phyloP scores from a whole-genome alignment of 2,888 invertebrate genomes.

The Lycia hirtaria region DNA sequence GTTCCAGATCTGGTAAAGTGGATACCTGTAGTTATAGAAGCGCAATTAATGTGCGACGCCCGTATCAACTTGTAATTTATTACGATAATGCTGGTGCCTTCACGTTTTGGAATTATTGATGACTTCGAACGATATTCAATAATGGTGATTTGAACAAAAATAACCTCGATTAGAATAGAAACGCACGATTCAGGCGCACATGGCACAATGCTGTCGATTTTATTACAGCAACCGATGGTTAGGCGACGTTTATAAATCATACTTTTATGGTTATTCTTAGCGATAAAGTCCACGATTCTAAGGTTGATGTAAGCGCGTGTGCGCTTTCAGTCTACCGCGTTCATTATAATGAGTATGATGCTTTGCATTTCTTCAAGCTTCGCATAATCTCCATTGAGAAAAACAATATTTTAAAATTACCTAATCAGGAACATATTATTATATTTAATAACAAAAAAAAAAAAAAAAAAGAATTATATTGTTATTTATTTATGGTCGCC shows the following conservation, averaged over 20 bases:
- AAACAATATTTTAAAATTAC: too few relatives aligned
- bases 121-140: background rate
- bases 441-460: background rate
- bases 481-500: too few relatives aligned
- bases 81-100: background rate
- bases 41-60: background rate
- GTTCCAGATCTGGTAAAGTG: background rate
- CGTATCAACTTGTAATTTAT: slow-evolving; percentile 2
- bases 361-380: slow-evolving; percentile 46
- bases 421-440: too few relatives aligned
- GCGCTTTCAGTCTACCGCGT: slow-evolving; percentile 42
- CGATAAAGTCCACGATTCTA: slow-evolving; percentile 67
- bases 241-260: slow-evolving; percentile 78
- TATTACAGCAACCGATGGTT: slow-evolving; percentile 67
- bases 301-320: slow-evolving; percentile 47
- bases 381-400: too few relatives aligned
- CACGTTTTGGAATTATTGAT: slow-evolving; percentile 3
- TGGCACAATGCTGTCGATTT: slow-evolving; percentile 64
- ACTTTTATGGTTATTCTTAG: slow-evolving; percentile 74
- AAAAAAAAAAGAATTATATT: too few relatives aligned
- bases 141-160: slow-evolving; percentile 45
- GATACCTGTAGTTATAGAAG: background rate
- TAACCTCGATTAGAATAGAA: slow-evolving; percentile 57
- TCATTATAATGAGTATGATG: slow-evolving; percentile 40
- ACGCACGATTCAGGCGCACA: slow-evolving; percentile 56